Base-by-base conservation (phyloP, 1,140 invertebrate species). In the Stratiolaelaps scimitus region DNA sequence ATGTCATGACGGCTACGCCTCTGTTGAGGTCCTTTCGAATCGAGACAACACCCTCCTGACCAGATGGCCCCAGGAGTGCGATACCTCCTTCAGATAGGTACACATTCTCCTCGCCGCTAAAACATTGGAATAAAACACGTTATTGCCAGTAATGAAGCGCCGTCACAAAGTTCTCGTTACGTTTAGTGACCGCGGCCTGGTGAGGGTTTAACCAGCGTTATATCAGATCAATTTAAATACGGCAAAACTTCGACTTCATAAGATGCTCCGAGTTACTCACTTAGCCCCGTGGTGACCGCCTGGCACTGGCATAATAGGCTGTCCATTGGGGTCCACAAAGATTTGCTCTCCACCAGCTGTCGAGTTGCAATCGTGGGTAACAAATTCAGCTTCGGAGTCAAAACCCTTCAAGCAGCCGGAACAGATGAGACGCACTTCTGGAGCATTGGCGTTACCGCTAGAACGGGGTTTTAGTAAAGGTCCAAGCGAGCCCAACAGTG, bases 381-480 rank as follows among this genome's bases (percentile, higher is more conserved):
- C 66, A 45, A 70, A 70, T n/a, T 68, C 65, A 43, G 67, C 67
- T 60, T 70, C 69, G 15, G 66, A 67, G 47, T 70, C 69, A 66
- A 70, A 70, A 4, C 68, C 65, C 10, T 67, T 44, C 45, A 69
- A 30, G 23, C 69, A 70, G 6, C 69, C 68, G 29, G 69, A 68
- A 65, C 69, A 70, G n/a, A 70, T 69, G 13, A 70, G 44, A 26
- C 69, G 69, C 43, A 70, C 67, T 26, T 65, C 19, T 47, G 30
- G 43, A 20, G 28, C 23, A 1, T n/a, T 29, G 64, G 28, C 34
- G n/a, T n/a, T 26, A 17, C 23, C 64, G 26, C 64, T 30, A 17
- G 29, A n/a, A 34, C 43, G 43, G 6, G 29, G 64, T 43, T 65
- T 65, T 6, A 43, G 34, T 23, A 1, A 53, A 43, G n/a, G 15